Base-by-base conservation (phyloP, 2,113 vertebrate species). In the Bubalus kerabau region DNA sequence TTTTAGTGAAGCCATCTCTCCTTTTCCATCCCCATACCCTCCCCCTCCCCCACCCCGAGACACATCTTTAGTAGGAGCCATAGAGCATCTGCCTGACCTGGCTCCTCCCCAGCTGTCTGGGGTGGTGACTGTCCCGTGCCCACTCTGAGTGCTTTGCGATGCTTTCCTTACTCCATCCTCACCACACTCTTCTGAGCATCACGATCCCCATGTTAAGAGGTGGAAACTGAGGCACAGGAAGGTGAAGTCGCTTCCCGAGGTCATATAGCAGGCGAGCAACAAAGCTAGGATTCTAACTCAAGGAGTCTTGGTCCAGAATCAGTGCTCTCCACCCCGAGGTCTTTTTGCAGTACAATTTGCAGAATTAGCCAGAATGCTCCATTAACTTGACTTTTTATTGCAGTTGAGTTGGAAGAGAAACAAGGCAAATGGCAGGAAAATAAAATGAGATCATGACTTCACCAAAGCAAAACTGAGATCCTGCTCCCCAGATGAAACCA, bases 341-440 rank as follows among this genome's bases (percentile, higher is more conserved):
- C 2, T 87, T 80, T 92, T 23, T 15, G 14, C 3, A 14, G 32
- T 36, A 36, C 50, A 76, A 52, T 26, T 67, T 71, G 10, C 14
- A 28, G 80, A 85, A 56, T 21, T 3, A 46, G 46, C 78, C 50
- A 32, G 59, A 54, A 48, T 8, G 26, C 21, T 54, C 30, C n/a
- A 46, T 13, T 40, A 40, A 59, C 43, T 59, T 6, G 19, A 26
- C 24, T 50, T 46, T 87, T 76, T n/a, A 82, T n/a, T 76, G 48
- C 43, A 40, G 60, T n/a, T 24, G 84, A 76, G 54, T 57, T 94
- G 76, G 78, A 93, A 96, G 80, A 95, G 87, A 95, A 91, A 84
- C 6, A 28, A 57, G 52, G 32, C 17, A 60, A 40, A 36, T 5
- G 64, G 50, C 32, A 57, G 87, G 86, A 74, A 78, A 83, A 36